Evolutionary conservation across 2,113 vertebrate species (phyloP).

Genomic region (Thomomys bottae): DNA sequence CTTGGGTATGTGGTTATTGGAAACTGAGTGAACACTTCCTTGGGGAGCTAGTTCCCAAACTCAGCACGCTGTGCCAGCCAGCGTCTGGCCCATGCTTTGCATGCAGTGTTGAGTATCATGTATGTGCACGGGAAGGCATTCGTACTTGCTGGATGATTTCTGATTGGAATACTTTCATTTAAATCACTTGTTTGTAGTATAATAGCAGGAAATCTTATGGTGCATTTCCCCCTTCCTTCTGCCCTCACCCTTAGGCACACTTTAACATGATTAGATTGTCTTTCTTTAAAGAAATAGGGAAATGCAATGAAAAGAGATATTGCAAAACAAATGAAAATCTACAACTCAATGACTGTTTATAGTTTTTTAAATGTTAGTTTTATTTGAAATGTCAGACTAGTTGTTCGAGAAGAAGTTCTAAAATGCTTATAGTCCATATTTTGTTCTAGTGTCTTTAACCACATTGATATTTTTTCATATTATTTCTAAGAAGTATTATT

Average conservation of each 20-base stretch:
- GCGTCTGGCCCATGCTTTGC: too few species aligned
- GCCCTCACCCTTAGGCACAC: background rate
- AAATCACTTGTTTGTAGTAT: background rate
- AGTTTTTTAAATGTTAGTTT: constrained; percentile 41
- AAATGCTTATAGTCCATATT: constrained; percentile 33
- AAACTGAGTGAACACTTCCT: too few species aligned
- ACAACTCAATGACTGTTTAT: constrained; percentile 31
- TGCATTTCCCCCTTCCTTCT: background rate
- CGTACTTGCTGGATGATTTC: background rate
- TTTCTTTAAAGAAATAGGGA: constrained; percentile 20
- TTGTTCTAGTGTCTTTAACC: constrained; percentile 62
- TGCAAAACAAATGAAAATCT: constrained; percentile 9
- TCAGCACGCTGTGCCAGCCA: too few species aligned
- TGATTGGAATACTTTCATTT: background rate
- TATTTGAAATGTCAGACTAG: constrained; percentile 51
- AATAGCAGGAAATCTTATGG: background rate
- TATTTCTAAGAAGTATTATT: constrained; percentile 57
- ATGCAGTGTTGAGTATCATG: too few species aligned
- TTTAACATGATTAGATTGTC: background rate
- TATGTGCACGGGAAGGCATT: background rate
- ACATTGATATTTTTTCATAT: constrained; percentile 47
- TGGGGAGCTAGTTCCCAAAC: too few species aligned
- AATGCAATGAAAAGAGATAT: constrained; percentile 5
- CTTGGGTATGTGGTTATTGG: too few species aligned
- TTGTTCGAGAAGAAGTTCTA: constrained; percentile 48